Conservation (phyloP, 2,888 invertebrate species). For the Pachliopta kotzebuea region DNA sequence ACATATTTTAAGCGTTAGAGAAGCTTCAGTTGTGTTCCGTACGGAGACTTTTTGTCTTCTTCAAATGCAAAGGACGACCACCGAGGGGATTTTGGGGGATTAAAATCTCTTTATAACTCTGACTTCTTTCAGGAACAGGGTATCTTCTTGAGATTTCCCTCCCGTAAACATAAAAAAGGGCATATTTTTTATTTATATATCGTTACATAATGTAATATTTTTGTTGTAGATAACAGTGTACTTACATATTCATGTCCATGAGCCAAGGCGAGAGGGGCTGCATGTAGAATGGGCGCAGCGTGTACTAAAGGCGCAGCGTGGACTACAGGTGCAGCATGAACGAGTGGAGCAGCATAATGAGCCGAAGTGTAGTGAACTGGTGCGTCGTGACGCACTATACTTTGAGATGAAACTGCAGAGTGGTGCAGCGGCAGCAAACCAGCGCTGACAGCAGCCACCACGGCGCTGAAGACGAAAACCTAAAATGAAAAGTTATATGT, state of each 20-base stretch:
- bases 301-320: constrained; percentile 59
- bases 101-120: no score
- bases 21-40: no score
- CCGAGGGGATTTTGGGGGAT: no score
- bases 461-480: constrained; percentile 70
- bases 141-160: no score
- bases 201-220: background rate
- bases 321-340: constrained; percentile 51
- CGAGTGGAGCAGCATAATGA: constrained; percentile 47
- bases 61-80: no score
- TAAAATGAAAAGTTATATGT: constrained; percentile 37
- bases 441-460: constrained; percentile 77
- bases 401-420: constrained; percentile 73
- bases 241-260: constrained; percentile 65
- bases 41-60: no score
- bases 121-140: no score
- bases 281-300: constrained; percentile 51
- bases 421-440: constrained; percentile 75
- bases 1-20: no score
- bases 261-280: constrained; percentile 46
- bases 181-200: no score
- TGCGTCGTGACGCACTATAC: constrained; percentile 71
- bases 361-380: constrained; percentile 61
- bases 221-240: constrained; percentile 30
- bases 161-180: no score